These are phyloP conservation scores for Drosophila stalkeri DNA, from an alignment of 2,888 invertebrate genomes.

Conservation along the genomic window DNA sequence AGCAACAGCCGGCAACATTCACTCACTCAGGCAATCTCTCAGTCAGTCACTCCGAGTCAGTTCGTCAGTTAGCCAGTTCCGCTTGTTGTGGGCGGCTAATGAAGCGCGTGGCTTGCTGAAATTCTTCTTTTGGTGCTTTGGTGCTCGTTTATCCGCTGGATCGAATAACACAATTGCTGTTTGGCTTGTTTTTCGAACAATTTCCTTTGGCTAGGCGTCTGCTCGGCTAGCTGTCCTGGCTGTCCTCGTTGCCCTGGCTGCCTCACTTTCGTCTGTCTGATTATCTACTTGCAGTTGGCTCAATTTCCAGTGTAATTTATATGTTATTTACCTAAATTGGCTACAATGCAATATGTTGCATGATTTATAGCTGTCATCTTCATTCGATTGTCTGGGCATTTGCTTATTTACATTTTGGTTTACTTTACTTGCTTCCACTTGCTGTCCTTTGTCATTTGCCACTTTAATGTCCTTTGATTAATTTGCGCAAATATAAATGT, in stretches of 20 bases:
- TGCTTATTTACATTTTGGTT: slow-evolving; percentile 54
- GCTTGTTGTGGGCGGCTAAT: slow-evolving; percentile 53
- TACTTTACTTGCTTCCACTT: slow-evolving; percentile 19
- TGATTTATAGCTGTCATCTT: slow-evolving; percentile 71
- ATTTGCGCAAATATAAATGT: slow-evolving; percentile 73
- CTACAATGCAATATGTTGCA: slow-evolving; percentile 71
- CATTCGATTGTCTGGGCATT: slow-evolving; percentile 50
- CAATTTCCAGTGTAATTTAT: slow-evolving; percentile 75
- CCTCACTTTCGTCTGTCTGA: neutral
- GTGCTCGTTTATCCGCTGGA: slow-evolving; percentile 21
- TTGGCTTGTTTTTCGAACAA: slow-evolving; percentile 36
- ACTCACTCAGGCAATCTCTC: neutral
- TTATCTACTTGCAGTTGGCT: slow-evolving; percentile 59
- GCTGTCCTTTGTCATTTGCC: slow-evolving; percentile 40
- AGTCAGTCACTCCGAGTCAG: slow-evolving; percentile 1
- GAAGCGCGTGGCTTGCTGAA: slow-evolving; percentile 48
- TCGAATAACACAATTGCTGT: slow-evolving; percentile 56
- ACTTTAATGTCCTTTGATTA: slow-evolving; percentile 70
- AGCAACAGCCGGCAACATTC: slow-evolving; percentile 21
- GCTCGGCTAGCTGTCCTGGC: neutral
- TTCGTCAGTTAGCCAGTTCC: slow-evolving; percentile 13
- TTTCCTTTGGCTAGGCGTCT: slow-evolving; percentile 26
- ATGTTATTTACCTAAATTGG: slow-evolving; percentile 69
- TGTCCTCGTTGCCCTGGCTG: neutral
- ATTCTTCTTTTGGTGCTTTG: slow-evolving; percentile 39